Conservation (phyloP, 2,888 invertebrate genomes). For the Watsonalla cultraria region DNA sequence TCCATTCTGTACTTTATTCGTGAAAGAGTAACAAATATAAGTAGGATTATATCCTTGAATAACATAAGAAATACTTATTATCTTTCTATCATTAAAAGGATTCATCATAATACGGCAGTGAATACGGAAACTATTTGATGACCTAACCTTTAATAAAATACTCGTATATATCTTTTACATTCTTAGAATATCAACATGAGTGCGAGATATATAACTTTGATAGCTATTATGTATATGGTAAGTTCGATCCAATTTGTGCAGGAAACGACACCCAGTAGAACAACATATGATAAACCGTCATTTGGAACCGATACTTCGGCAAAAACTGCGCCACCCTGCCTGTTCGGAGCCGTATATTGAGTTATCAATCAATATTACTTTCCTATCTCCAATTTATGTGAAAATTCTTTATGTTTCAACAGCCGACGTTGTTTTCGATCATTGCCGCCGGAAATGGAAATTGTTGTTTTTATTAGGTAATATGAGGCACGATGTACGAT, state of each 20-base stretch:
- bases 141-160: too few species aligned
- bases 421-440: conserved; percentile 26
- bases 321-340: conserved; percentile 23
- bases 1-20: too few species aligned
- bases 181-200: conserved; percentile 5
- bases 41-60: too few species aligned
- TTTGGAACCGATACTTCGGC: conserved; percentile 29
- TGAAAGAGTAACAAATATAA: too few species aligned
- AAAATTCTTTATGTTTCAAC: conserved; percentile 31
- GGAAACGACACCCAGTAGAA: conserved; percentile 32
- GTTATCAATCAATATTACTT: conserved; percentile 57
- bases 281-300: conserved; percentile 41
- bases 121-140: too few species aligned
- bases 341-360: conserved; percentile 41
- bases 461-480: conserved; percentile 18
- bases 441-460: conserved; percentile 20
- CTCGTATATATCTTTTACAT: too few species aligned
- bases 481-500: conserved; percentile 13
- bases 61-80: too few species aligned
- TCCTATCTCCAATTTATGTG: conserved; percentile 40
- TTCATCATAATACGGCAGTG: too few species aligned
- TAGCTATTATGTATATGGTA: conserved; percentile 34
- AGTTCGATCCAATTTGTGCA: conserved; percentile 46
- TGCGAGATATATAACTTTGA: conserved; percentile 23
- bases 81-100: too few species aligned